These are phyloP conservation scores for Pteruthius melanotis DNA, from an alignment of 2,113 vertebrate genomes.

Conservation along the genomic window DNA sequence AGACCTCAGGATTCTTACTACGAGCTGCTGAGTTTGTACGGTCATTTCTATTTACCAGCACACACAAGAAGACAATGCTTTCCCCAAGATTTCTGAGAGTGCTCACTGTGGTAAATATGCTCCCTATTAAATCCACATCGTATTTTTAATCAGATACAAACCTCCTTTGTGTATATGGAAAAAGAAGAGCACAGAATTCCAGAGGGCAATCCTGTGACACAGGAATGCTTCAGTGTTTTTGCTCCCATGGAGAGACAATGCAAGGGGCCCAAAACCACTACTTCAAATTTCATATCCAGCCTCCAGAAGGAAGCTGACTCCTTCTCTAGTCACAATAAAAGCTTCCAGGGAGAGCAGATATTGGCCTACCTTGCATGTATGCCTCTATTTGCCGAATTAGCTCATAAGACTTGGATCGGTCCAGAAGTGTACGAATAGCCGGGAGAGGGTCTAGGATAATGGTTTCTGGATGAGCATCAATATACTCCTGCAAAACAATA, in stretches of 20 bases:
- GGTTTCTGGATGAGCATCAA: slow-evolving; percentile 95
- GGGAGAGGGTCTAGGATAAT: slow-evolving; percentile 96
- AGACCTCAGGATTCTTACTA: not conserved
- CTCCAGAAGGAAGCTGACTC: not conserved
- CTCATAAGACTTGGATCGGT: slow-evolving; percentile 97
- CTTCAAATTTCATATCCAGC: not conserved
- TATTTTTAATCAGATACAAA: not conserved
- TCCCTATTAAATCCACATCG: not conserved
- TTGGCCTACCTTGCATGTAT: slow-evolving; percentile 88
- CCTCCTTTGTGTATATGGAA: not conserved
- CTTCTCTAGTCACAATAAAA: not conserved
- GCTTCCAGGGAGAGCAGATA: not conserved
- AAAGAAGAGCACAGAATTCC: not conserved
- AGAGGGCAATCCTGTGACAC: not conserved
- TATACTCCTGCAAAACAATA: slow-evolving; percentile 86
- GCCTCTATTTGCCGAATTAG: slow-evolving; percentile 93
- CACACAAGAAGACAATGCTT: not conserved
- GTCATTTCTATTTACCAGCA: not conserved
- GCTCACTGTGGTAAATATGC: not conserved
- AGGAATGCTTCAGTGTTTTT: not conserved
- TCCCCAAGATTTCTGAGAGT: not conserved
- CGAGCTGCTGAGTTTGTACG: not conserved
- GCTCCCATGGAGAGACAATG: not conserved
- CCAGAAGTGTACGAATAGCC: slow-evolving; percentile 92
- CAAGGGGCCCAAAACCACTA: not conserved